Percentiles rank a stretch among this genome's conserved stretches.
phyloP scores from a whole-genome alignment of 2,113 vertebrate species.

The Hiodon alosoides region DNA sequence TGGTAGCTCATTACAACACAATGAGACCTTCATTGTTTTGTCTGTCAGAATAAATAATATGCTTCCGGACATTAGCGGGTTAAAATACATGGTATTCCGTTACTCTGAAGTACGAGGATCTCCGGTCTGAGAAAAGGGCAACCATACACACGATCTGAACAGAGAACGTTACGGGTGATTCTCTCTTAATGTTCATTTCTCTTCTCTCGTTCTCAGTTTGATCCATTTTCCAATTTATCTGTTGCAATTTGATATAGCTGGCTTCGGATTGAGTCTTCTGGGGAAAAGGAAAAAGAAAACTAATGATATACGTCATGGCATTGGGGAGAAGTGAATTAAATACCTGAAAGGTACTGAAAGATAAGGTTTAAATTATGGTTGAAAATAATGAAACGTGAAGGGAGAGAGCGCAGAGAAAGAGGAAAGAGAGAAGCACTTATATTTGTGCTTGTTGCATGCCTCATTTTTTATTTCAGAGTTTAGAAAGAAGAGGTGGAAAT shows the following conservation, averaged over 20 bases:
- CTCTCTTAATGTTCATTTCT: no score
- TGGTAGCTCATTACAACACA: no score
- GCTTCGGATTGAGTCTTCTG: not conserved
- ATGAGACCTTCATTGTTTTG: no score
- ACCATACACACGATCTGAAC: no score
- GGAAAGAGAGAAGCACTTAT: not conserved
- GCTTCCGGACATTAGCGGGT: no score
- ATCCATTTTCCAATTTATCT: not conserved
- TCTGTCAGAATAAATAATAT: no score
- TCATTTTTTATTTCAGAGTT: slow-evolving; percentile 4
- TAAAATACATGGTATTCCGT: no score
- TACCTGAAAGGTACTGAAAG: not conserved
- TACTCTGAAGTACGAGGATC: no score
- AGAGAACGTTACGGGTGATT: no score
- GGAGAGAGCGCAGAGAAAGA: not conserved
- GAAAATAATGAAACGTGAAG: not conserved
- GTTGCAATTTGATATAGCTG: not conserved
- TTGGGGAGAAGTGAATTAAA: slow-evolving; percentile 9
- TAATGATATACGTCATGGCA: slow-evolving; percentile 8
- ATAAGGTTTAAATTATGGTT: slow-evolving; percentile 8
- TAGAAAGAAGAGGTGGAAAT: slow-evolving; percentile 12
- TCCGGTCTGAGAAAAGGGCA: no score
- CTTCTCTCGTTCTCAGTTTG: no score
- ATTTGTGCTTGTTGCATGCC: not conserved
- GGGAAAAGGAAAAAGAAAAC: not conserved